phyloP scores from a whole-genome alignment of 2,888 invertebrate genomes.

The Bhutanitis thaidina region DNA sequence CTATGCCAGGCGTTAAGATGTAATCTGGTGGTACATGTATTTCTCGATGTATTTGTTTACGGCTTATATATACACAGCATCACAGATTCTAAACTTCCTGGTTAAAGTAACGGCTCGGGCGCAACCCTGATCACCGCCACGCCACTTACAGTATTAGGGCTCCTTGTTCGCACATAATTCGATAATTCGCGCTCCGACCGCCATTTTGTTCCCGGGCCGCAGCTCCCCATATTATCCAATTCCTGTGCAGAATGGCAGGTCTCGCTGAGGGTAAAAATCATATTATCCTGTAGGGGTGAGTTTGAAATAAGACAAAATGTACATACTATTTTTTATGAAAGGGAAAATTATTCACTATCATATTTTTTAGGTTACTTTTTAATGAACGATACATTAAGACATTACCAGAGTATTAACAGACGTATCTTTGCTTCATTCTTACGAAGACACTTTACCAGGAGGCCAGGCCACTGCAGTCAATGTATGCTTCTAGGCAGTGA shows the following conservation, averaged over 20 bases:
- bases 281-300: slow-evolving; percentile 1
- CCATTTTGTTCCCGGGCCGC: slow-evolving; percentile 37
- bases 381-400: too few species aligned
- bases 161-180: slow-evolving; percentile 54
- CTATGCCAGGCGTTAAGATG: too few species aligned
- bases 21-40: too few species aligned
- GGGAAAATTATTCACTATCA: not conserved
- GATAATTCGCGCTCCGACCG: slow-evolving; percentile 44
- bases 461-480: too few species aligned
- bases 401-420: too few species aligned
- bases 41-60: too few species aligned
- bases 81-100: not conserved
- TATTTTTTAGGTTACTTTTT: too few species aligned
- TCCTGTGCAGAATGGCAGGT: slow-evolving; percentile 2
- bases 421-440: too few species aligned
- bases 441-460: too few species aligned
- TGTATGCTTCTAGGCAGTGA: too few species aligned
- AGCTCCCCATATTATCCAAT: slow-evolving; percentile 11
- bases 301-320: not conserved
- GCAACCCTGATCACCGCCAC: slow-evolving; percentile 33
- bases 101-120: not conserved
- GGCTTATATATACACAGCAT: not conserved
- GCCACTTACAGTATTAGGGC: slow-evolving; percentile 52
- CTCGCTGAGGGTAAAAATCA: slow-evolving; percentile 1
- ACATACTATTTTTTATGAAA: not conserved